These are phyloP conservation scores for Tetranychus cinnabarinus DNA, from an alignment of 1,140 invertebrate species.

Conservation along the genomic window DNA sequence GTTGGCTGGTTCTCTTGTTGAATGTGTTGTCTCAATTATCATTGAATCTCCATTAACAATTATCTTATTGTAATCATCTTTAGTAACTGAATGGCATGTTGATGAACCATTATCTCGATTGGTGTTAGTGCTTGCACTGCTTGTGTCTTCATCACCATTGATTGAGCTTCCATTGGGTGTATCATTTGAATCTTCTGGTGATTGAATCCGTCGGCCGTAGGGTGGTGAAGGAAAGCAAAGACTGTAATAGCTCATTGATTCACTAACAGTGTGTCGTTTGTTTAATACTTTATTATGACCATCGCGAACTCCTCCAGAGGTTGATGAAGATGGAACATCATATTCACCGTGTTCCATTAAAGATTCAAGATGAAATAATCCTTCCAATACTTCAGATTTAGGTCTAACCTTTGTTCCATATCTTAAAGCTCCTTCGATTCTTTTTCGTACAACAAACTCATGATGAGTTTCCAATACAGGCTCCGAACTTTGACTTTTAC, in stretches of 20 bases:
- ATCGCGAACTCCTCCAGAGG: background rate
- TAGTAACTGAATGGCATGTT: background rate
- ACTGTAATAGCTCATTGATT: slow-evolving; percentile 11
- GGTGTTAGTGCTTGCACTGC: too few relatives aligned
- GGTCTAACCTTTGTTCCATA: background rate
- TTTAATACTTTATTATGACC: background rate
- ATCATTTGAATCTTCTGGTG: background rate
- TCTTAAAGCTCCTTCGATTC: slow-evolving; percentile 10
- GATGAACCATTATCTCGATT: background rate
- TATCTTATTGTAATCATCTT: background rate
- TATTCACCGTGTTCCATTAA: background rate
- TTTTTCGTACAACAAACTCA: slow-evolving; percentile 3
- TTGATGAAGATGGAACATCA: background rate
- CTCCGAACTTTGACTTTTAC: slow-evolving; percentile 15
- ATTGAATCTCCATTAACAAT: background rate
- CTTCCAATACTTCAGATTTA: slow-evolving; percentile 1
- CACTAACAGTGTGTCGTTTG: slow-evolving; percentile 6
- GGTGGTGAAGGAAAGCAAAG: slow-evolving; percentile 9
- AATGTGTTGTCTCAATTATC: background rate
- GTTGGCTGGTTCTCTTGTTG: too few relatives aligned
- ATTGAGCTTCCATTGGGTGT: background rate
- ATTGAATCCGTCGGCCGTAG: background rate
- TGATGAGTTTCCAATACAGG: slow-evolving; percentile 13
- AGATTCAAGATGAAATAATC: background rate
- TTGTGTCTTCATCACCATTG: background rate